These are phyloP conservation scores for Xenops minutus DNA, from an alignment of 2,797 vertebrate genomes.

Conservation along the genomic window DNA sequence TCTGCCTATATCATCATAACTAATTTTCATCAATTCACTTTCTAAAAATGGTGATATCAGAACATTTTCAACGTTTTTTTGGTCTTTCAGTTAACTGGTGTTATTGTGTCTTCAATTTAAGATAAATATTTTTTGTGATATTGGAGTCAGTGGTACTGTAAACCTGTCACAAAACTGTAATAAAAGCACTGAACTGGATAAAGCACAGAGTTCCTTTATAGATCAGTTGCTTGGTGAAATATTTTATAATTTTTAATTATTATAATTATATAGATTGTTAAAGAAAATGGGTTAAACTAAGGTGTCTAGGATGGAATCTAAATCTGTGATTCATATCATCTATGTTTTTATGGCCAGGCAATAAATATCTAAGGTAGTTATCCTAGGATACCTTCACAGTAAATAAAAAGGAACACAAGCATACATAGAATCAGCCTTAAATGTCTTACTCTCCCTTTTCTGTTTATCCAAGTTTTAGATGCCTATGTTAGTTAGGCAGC, in stretches of 20 bases:
- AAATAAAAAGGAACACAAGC: neutral
- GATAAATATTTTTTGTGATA: neutral
- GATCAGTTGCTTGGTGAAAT: neutral
- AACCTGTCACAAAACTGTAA: neutral
- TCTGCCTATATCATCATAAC: neutral
- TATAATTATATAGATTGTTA: neutral
- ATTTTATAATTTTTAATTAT: neutral
- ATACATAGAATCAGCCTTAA: neutral
- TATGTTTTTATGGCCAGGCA: neutral
- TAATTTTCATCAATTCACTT: neutral
- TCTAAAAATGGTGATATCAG: neutral
- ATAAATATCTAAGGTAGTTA: neutral
- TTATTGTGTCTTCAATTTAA: neutral
- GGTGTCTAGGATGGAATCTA: neutral
- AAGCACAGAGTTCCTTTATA: neutral
- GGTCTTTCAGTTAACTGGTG: neutral
- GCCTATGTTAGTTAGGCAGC: neutral
- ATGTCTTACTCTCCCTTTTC: neutral
- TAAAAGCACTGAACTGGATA: neutral
- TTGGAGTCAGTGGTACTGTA: neutral
- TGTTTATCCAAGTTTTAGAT: neutral
- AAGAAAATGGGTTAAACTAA: neutral
- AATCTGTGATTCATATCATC: fast-evolving
- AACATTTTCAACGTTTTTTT: neutral
- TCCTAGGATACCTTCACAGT: neutral